Base-by-base conservation (phyloP, 2,113 vertebrate genomes). In the Oplegnathus fasciatus region DNA sequence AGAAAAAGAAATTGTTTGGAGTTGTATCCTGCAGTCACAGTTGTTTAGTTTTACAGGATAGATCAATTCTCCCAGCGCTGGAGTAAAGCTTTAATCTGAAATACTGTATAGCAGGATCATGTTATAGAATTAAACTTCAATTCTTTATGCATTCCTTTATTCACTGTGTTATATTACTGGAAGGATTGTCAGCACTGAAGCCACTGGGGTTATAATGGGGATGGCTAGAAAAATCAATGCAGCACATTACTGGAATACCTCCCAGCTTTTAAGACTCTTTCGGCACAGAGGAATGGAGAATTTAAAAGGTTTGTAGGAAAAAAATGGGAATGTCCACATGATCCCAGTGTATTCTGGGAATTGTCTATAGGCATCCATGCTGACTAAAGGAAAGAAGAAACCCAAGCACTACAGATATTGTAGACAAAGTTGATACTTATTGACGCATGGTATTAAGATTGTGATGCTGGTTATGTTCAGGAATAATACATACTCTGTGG, bases 151-250 rank as follows among this genome's bases (percentile, higher is more conserved):
- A 80, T 86, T 76, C 37, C 54, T 84, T 68, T 64, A 79, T 83
- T 74, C 32, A 62, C 61, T 37, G 58, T 75, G 34, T 83, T 76
- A 46, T 61, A 57, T 91, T 88, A 87, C 87, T 62, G 82, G 66
- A 91, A 89, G 60, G 50, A 71, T 62, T 52, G 78, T 91, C 65
- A 88, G 87, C 86, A 72, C 40, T 74, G 54, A 80, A 76, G 58
- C 54, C 80, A 75, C 20, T 26, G 44, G 22, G 46, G 52, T 72
- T 89, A 71, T 52, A 88, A 87, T 58, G 78, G 48, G 37, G 17
- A 88, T 65, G 26, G 62, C 54, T 66, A 50, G 30, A 89, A 90
- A 64, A 93, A 93, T 93, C 90, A 88, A 90, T 91, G 79, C 18
- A 40, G 55, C 55, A 84, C 85, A 88, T 94, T 91, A 94, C 87